Base-by-base conservation (phyloP, 2,113 vertebrate genomes). In the Barnardius zonarius region DNA sequence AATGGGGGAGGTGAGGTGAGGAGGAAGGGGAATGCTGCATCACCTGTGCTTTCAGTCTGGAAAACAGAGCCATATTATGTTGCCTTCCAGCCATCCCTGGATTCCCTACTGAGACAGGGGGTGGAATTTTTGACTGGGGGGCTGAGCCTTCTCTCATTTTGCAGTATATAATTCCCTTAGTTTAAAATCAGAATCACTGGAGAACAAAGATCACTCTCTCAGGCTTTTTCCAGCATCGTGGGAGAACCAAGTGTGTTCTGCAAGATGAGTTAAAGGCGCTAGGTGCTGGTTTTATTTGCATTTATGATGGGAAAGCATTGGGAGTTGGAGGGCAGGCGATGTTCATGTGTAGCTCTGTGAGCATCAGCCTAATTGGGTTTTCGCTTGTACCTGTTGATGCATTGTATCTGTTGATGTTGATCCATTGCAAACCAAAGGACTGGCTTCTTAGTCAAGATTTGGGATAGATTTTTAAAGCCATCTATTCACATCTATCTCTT, bases 51-150 rank as follows among this genome's bases (percentile, higher is more conserved):
- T 66, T 62, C 73, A 83, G 33, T 3, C 19, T 55, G 81, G 66
- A 24, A 49, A 55, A 20, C 6, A 16, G 57, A 55, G 66, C 57
- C 5, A 0, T 41, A 6, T 37, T 82, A 2, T 1, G 0, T 17
- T 74, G 88, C 41, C n/a, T 77, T 73, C 55, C 74, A 66, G 39
- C 12, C 41, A 2, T 3, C 13, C 11, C 49, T 64, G 80, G 31
- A 69, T 57, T 90, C 72, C 70, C 33, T 31, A 0, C 2, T 13
- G 48, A 66, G 57, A 7, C n/a, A 66, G 14, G 7, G 6, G 25
- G 41, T 46, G 13, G 23, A 5, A 15, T 28, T 28, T 83, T 76
- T n/a, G 7, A 11, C 46, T 41, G 61, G 8, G 12, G 20, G 25
- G 28, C 23, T 79, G 63, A 28, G 12, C 19, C 52, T 46, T 79